Evolutionary conservation across 2,113 vertebrate species (phyloP).

Genomic region (Pogonocichla stellata): DNA sequence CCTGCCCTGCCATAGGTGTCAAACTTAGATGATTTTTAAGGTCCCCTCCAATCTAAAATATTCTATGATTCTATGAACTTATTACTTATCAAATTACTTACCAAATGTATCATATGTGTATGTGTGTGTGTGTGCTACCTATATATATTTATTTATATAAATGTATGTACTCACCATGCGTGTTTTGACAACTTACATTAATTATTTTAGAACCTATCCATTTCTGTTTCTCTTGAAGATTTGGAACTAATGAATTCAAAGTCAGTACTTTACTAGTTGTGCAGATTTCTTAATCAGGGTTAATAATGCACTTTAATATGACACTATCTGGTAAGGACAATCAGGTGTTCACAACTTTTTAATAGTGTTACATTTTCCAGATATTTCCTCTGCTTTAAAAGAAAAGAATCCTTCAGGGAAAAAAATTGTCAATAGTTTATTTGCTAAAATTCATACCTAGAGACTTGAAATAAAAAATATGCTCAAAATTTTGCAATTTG

Average conservation of each 20-base stretch:
- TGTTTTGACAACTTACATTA: not conserved
- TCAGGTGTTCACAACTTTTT: not conserved
- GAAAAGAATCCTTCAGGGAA: not conserved
- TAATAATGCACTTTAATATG: not conserved
- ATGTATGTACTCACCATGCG: not conserved
- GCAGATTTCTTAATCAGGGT: not conserved
- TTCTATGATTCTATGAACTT: not conserved
- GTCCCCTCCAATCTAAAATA: rapidly evolving
- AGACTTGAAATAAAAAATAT: not conserved
- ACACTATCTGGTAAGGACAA: not conserved
- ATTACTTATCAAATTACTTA: not conserved
- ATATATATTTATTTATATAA: not conserved
- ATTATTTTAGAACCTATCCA: not conserved
- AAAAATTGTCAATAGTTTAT: not conserved
- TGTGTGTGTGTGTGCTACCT: not conserved
- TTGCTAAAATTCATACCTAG: not conserved
- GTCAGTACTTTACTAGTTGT: not conserved
- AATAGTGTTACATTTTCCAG: not conserved
- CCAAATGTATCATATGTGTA: not conserved
- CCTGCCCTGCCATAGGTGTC: not conserved
- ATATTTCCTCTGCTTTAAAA: not conserved
- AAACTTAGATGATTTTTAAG: not conserved
- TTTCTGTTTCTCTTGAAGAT: not conserved
- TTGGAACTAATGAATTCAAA: not conserved
- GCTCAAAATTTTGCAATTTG: not conserved